phyloP scores from a whole-genome alignment of 2,888 invertebrate genomes.

The Drosophila kanekoi region DNA sequence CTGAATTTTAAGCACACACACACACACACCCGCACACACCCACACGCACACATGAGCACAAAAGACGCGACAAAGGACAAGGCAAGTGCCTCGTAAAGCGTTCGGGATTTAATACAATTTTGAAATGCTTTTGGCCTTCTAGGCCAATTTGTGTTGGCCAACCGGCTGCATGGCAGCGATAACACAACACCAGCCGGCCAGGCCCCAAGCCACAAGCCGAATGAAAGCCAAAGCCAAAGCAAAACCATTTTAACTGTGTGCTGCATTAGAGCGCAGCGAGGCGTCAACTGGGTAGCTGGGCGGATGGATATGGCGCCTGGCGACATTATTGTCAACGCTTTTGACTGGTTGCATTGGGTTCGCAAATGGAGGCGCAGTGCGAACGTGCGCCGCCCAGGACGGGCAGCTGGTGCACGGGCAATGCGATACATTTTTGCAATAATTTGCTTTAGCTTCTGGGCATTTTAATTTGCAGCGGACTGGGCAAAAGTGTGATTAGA shows the following conservation, averaged over 20 bases:
- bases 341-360: conserved; percentile 12
- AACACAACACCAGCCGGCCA: conserved; percentile 47
- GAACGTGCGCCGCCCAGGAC: conserved; percentile 1
- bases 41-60: conserved; percentile 13
- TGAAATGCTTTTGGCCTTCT: conserved; percentile 74
- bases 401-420: conserved; percentile 17
- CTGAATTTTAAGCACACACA: conserved; percentile 62
- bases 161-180: conserved; percentile 73
- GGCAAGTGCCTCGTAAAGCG: conserved; percentile 46
- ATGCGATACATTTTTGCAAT: conserved; percentile 56
- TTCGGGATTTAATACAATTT: conserved; percentile 76
- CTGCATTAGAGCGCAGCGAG: conserved; percentile 64
- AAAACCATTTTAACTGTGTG: conserved; percentile 31
- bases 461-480: conserved; percentile 51
- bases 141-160: conserved; percentile 60
- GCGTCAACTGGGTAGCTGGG: conserved; percentile 39
- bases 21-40: conserved; percentile 6
- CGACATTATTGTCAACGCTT: conserved; percentile 59
- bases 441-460: conserved; percentile 53
- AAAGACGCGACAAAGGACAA: conserved; percentile 53
- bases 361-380: neutral
- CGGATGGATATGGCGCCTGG: conserved; percentile 23
- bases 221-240: conserved; percentile 21
- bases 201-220: neutral
- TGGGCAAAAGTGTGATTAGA: conserved; percentile 4